phyloP scores from a whole-genome alignment of 2,888 invertebrate species.

The Clitarchus hookeri region DNA sequence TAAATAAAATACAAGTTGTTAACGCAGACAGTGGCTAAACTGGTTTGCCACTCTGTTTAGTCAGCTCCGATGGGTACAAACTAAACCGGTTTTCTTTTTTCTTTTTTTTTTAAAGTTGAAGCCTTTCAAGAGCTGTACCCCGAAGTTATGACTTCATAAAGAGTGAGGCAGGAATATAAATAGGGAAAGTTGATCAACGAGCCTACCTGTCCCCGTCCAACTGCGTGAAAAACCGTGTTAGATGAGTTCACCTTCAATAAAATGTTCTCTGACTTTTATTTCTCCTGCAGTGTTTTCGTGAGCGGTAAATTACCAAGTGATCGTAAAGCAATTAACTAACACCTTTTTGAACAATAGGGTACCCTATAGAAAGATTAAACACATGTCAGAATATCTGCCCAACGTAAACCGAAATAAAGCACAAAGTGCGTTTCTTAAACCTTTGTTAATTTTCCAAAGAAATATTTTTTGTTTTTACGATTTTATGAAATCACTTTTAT shows the following conservation, averaged over 20 bases:
- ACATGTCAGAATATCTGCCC: too few relatives aligned
- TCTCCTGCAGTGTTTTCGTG: background rate
- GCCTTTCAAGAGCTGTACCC: background rate
- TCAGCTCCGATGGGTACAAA: background rate
- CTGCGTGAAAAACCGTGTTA: background rate
- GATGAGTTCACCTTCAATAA: background rate
- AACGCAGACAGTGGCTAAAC: background rate
- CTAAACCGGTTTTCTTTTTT: background rate
- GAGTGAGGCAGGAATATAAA: background rate
- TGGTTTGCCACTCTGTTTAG: background rate
- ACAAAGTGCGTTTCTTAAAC: too few relatives aligned
- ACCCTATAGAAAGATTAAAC: too few relatives aligned
- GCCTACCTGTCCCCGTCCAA: background rate
- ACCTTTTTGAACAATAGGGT: too few relatives aligned
- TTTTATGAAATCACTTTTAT: too few relatives aligned
- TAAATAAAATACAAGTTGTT: slow-evolving; percentile 6
- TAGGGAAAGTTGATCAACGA: background rate
- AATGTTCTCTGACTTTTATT: background rate
- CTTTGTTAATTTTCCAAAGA: too few relatives aligned
- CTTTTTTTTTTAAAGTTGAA: background rate
- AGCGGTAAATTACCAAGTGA: background rate
- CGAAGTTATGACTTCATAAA: background rate
- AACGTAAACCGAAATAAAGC: too few relatives aligned
- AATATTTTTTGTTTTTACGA: too few relatives aligned
- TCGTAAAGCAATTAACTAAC: background rate